Base-by-base conservation (phyloP, 2,113 vertebrate species). In the Cololabis saira region DNA sequence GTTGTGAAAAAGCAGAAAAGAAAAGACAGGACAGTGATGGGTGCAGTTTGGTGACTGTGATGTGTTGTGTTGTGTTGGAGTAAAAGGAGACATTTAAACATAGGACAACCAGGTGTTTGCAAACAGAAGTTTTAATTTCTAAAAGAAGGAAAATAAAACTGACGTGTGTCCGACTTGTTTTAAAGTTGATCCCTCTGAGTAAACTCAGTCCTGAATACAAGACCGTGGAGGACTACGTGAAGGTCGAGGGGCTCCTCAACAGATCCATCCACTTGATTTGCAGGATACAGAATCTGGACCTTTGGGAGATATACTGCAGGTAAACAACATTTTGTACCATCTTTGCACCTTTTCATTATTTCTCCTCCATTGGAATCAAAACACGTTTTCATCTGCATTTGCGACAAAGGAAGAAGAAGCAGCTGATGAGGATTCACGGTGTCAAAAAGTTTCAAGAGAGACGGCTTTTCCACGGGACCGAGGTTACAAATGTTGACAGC, bases 221-320 rank as follows among this genome's bases (percentile, higher is more conserved):
- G 45, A 90, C 84, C 69, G 95, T 97, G 63, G 85, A 91, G 57
- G 27, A n/a, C 50, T 93, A 93, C 58, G 93, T 95, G 82, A 93
- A 84, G 60, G 87, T 18, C 0, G 65, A 8, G 0, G 87, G 95
- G 68, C 90, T 94, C 67, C 89, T 97, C 91, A 78, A 67, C 68
- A 89, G 7, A 86, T 67, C 87, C 64, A 94, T 96, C 75, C 75
- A 90, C 74, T 91, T 87, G 71, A 93, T 97, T 84, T 88, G 84
- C 69, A 95, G 95, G 90, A 95, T 96, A 87, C 95, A 97, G 78
- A 97, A 97, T 76, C 54, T 94, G 76, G 95, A 97, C 74, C 88
- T 97, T 65, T 97, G 94, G 95, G 94, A 96, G 73, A 92, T 96
- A 75, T 97, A 89, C 78, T 95, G 94, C 90, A 94, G 94, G 96